Evolutionary conservation across 35 echinoderm and acorn worm species (phyloP).

Genomic region (Apostichopus japonicus): DNA sequence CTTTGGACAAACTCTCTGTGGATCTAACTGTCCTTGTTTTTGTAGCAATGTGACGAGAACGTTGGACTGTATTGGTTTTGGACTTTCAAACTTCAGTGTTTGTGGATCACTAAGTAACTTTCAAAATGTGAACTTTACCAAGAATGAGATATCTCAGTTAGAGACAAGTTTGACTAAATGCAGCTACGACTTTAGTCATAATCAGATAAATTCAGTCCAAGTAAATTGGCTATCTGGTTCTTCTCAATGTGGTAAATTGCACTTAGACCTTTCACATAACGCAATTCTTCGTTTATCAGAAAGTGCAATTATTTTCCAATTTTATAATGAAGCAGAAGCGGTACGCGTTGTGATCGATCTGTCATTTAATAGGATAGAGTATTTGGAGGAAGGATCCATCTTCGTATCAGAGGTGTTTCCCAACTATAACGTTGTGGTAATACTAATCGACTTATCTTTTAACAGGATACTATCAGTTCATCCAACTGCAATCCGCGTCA

Average conservation of each 20-base stretch:
- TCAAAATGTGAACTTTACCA: background rate
- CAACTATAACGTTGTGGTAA: background rate
- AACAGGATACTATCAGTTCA: background rate
- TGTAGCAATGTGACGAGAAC: background rate
- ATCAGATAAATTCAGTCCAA: background rate
- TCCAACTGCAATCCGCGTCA: background rate
- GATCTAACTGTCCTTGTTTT: background rate
- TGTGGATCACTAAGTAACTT: background rate
- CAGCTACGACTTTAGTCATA: background rate
- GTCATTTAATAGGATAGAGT: background rate
- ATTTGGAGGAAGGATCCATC: background rate
- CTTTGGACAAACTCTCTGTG: background rate
- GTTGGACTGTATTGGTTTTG: background rate
- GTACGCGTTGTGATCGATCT: background rate
- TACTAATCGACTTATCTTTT: background rate
- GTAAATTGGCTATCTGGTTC: background rate
- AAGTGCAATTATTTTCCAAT: background rate
- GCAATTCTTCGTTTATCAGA: background rate
- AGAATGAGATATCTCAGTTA: background rate
- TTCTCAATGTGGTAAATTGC: background rate
- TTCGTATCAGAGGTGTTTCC: accelerated
- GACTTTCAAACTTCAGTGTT: background rate
- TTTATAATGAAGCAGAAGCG: too few species aligned
- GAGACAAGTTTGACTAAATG: background rate
- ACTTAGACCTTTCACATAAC: background rate